Base-by-base conservation (phyloP, 2,797 vertebrate species). In the Lutjanus argentimaculatus region DNA sequence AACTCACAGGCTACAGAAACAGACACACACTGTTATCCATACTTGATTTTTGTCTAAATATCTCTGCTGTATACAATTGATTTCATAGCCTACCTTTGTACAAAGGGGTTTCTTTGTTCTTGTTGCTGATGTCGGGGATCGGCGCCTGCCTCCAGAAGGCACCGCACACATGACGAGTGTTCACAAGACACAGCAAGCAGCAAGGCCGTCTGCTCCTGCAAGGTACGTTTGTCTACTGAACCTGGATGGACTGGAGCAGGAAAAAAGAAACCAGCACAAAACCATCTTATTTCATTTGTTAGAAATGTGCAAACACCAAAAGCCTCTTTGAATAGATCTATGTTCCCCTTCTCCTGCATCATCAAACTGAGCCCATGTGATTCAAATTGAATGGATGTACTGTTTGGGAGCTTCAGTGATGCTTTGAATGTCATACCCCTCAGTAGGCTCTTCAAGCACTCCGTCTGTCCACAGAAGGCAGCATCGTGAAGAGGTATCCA, bases 51-150 rank as follows among this genome's bases (percentile, higher is more conserved):
- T 25, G n/a, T 59, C 11, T 8, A 19, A 68, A 30, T 6, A 70
- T 42, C 1, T 43, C 1, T 75, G 53, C 21, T 75, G 21, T 68
- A 22, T 15, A 49, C 16, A 19, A 15, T 2, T 77, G 43, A 80
- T 75, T 78, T 86, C 51, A 78, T 22, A 53, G 95, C 93, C 94
- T 80, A 98, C 99, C 99, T 97, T 97, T 98, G 92, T 98, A 98
- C 70, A 99, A 96, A 0, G 98, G 97, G 0, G 98, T 99, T 89
- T 99, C 97, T 91, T 97, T 97, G 91, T 95, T 91, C 86, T 98
- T 99, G 94, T 95, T 97, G 91, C 97, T 94, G 91, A 99, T 99
- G 87, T 99, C 98, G 0, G 98, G 97, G 91, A n/a, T 99, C 98
- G 0, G 98, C 98, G 4, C 97, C 97, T 0, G 95, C 95, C 91